Evolutionary conservation across 2,888 invertebrate genomes (phyloP).

Genomic region (Neria commutata): DNA sequence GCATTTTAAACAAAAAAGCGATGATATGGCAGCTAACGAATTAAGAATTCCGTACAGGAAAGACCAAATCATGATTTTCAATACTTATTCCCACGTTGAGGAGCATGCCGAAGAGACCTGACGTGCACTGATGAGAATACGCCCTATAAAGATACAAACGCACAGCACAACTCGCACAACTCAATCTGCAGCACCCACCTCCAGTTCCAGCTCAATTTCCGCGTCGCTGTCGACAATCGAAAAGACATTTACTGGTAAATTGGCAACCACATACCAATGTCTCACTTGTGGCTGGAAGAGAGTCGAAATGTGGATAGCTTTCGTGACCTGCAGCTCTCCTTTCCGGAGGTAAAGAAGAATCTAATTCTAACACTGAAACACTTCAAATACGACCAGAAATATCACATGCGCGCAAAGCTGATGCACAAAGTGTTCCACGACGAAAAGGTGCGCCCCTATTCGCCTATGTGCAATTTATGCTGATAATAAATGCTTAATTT

Average conservation of each 20-base stretch:
- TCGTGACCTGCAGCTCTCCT: slow-evolving; percentile 79
- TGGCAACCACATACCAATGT: slow-evolving; percentile 77
- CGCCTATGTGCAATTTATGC: neutral
- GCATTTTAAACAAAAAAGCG: no score
- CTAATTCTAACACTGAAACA: slow-evolving; percentile 82
- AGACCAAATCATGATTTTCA: no score
- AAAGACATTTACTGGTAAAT: slow-evolving; percentile 77
- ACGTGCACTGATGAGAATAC: neutral
- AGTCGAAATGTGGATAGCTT: slow-evolving; percentile 80
- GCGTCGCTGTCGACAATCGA: slow-evolving; percentile 61
- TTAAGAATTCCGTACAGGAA: no score
- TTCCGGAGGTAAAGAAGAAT: slow-evolving; percentile 71
- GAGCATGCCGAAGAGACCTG: no score
- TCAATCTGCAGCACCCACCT: slow-evolving; percentile 18
- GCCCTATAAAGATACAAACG: neutral
- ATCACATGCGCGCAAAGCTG: slow-evolving; percentile 79
- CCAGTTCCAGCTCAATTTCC: slow-evolving; percentile 20
- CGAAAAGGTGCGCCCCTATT: slow-evolving; percentile 56
- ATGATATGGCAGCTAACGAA: no score
- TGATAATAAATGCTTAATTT: neutral
- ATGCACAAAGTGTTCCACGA: slow-evolving; percentile 72
- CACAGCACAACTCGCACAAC: neutral
- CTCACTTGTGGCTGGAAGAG: slow-evolving; percentile 72
- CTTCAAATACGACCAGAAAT: slow-evolving; percentile 76
- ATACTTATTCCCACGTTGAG: no score